phyloP scores from a whole-genome alignment of 2,888 invertebrate species.

The Lapara coniferarum region DNA sequence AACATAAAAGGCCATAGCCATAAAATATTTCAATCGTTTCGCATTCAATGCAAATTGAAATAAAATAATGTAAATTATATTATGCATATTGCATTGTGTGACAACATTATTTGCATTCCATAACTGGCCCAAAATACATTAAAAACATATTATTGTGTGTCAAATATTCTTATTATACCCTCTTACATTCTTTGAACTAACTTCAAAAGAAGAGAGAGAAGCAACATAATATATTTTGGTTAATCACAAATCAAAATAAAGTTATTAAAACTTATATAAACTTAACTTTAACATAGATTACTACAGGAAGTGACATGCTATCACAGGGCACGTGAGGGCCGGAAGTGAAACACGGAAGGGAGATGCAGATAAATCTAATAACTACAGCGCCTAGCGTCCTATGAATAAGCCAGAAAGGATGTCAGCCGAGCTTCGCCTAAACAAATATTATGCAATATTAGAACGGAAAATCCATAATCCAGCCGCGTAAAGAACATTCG shows the following conservation, averaged over 20 bases:
- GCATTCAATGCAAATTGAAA: slow-evolving; percentile 17
- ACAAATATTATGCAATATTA: not conserved
- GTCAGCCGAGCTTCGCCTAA: not conserved
- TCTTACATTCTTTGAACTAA: too few relatives aligned
- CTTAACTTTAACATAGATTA: not conserved
- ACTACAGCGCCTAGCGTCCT: not conserved
- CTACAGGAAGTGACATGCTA: not conserved
- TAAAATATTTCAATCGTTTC: not conserved
- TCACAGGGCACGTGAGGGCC: not conserved
- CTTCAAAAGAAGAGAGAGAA: too few relatives aligned
- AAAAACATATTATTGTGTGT: too few relatives aligned
- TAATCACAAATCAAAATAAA: too few relatives aligned
- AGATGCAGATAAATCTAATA: slow-evolving; percentile 17
- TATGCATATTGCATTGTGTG: slow-evolving; percentile 1
- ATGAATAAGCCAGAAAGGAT: slow-evolving; percentile 8
- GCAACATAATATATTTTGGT: too few relatives aligned
- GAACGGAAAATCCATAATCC: not conserved
- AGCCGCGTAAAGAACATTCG: too few relatives aligned
- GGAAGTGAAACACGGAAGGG: slow-evolving; percentile 1
- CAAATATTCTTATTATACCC: too few relatives aligned
- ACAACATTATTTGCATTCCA: not conserved
- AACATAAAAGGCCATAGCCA: slow-evolving; percentile 2
- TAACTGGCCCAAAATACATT: not conserved
- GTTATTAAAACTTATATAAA: not conserved
- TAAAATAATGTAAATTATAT: slow-evolving; percentile 12